Conservation (phyloP, 2,113 vertebrate species). For the Climacteris rufus region DNA sequence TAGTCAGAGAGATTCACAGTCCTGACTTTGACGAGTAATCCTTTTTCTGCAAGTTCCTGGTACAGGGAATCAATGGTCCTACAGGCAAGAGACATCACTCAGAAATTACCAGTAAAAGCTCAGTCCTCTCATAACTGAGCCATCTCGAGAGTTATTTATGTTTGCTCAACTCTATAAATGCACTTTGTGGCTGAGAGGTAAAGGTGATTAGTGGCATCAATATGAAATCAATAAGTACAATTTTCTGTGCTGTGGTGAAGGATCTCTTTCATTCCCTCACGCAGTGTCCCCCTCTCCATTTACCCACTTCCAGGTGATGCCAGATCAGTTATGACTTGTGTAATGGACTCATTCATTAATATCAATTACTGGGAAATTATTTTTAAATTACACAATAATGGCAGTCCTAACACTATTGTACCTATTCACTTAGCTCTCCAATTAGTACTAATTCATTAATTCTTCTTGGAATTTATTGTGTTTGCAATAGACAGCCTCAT, state of each 20-base stretch:
- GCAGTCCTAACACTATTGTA: not conserved
- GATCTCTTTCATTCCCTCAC: not conserved
- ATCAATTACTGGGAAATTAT: constrained; percentile 37
- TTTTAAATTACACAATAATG: constrained; percentile 27
- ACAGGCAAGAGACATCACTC: not conserved
- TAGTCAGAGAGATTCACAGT: constrained; percentile 77
- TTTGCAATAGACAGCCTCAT: not conserved
- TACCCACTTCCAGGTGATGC: not conserved
- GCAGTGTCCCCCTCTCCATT: not conserved
- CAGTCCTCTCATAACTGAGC: not conserved
- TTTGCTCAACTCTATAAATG: not conserved
- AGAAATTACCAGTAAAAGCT: not conserved
- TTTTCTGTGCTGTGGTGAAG: not conserved
- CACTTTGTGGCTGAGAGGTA: not conserved
- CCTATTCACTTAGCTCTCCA: constrained; percentile 29
- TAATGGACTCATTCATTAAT: constrained; percentile 27
- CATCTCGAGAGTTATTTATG: not conserved
- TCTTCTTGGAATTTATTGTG: constrained; percentile 14
- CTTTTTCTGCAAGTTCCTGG: constrained; percentile 77
- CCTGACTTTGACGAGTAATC: constrained; percentile 73
- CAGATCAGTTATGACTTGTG: constrained; percentile 29
- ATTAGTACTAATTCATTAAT: constrained; percentile 27
- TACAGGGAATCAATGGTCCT: constrained; percentile 84
- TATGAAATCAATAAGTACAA: not conserved
- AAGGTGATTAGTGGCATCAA: not conserved